These are phyloP conservation scores for Macrobrachium rosenbergii DNA, from an alignment of 1,140 invertebrate species.

Conservation along the genomic window DNA sequence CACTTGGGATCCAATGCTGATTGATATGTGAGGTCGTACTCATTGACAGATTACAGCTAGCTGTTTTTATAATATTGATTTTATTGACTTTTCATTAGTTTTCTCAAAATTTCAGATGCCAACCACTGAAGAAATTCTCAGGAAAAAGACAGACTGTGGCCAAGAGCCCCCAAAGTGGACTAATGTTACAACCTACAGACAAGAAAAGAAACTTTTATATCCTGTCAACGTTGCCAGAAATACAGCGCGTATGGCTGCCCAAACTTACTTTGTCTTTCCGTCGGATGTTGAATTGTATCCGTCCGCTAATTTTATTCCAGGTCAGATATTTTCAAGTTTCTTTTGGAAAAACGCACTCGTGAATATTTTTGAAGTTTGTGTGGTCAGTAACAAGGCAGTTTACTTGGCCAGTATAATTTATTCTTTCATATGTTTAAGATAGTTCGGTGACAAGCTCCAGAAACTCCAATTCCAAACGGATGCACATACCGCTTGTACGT, in stretches of 20 bases:
- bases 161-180: conserved; percentile 62
- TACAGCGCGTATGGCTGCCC: conserved; percentile 83
- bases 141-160: conserved; percentile 59
- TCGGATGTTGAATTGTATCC: conserved; percentile 92
- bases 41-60: background rate
- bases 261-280: conserved; percentile 87
- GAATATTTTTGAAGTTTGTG: background rate
- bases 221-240: conserved; percentile 91
- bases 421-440: no score
- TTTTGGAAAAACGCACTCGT: no score
- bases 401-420: no score
- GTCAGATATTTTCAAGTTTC: conserved; percentile 67
- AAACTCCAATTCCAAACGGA: no score
- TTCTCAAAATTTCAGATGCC: conserved; percentile 71
- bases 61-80: background rate
- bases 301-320: conserved; percentile 61
- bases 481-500: no score
- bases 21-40: no score
- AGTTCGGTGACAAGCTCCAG: no score
- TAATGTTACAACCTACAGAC: conserved; percentile 80
- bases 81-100: background rate
- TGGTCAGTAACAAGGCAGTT: no score
- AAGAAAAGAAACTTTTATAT: conserved; percentile 82
- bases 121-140: conserved; percentile 69
- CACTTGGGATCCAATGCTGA: no score